Percentiles rank a stretch among this genome's conserved stretches.
These are phyloP conservation scores for Limnephilus auricula DNA, from an alignment of 2,888 invertebrate genomes.

Conservation along the genomic window DNA sequence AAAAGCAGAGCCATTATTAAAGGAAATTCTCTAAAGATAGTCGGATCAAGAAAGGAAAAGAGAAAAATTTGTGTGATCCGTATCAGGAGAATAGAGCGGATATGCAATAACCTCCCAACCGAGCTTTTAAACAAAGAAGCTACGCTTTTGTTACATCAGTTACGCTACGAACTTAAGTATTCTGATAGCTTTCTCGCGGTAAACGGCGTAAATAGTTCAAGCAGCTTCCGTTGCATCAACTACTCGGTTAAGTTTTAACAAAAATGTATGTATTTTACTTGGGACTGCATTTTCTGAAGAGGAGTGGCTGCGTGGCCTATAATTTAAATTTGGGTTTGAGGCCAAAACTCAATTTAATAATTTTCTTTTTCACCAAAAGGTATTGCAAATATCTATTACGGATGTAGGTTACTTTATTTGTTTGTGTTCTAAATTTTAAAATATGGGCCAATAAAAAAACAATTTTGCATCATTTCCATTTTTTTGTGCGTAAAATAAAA, in stretches of 20 bases:
- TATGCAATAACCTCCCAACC: not conserved
- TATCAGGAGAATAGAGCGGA: not conserved
- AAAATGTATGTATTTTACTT: not conserved
- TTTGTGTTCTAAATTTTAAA: too few relatives aligned
- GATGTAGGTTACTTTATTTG: too few relatives aligned
- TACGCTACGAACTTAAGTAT: not conserved
- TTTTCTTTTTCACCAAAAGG: too few relatives aligned
- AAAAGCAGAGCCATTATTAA: not conserved
- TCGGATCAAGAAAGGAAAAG: not conserved
- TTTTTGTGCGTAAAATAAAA: too few relatives aligned
- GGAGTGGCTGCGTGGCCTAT: too few relatives aligned
- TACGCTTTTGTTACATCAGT: not conserved
- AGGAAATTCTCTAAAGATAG: not conserved
- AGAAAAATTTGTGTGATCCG: not conserved
- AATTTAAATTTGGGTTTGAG: too few relatives aligned
- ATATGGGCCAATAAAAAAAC: too few relatives aligned
- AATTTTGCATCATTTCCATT: too few relatives aligned
- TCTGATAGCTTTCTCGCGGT: not conserved
- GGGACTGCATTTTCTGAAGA: too few relatives aligned
- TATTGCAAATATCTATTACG: too few relatives aligned
- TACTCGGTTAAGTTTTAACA: not conserved
- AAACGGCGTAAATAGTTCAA: slow-evolving; percentile 3
- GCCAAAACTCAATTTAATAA: too few relatives aligned
- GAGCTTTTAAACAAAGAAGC: not conserved
- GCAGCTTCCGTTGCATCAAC: not conserved